A percentile compares a stretch with the other conserved stretches of the same genome.
Conservation (phyloP, 2,888 invertebrate genomes). For the Drosophila quinaria region DNA sequence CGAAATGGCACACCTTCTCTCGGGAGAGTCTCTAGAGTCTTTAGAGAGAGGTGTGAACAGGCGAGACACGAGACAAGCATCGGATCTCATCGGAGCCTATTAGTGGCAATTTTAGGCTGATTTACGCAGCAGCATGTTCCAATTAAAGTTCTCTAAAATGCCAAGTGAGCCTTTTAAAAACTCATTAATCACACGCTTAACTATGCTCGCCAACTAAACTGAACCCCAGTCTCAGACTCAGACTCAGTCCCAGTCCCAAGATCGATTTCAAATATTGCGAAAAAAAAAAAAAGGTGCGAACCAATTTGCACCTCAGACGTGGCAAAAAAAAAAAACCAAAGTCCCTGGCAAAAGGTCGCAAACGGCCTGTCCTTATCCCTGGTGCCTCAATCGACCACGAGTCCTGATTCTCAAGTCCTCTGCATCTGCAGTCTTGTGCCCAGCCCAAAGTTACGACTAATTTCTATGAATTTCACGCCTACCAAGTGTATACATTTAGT, state of each 20-base stretch:
- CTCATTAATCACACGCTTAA: slow-evolving; percentile 85
- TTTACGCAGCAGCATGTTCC: slow-evolving; percentile 83
- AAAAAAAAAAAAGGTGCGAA: slow-evolving; percentile 75
- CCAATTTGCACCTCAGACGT: slow-evolving; percentile 81
- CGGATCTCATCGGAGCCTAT: slow-evolving; percentile 62
- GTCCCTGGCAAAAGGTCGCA: slow-evolving; percentile 2
- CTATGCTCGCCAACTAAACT: slow-evolving; percentile 61
- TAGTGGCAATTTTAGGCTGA: slow-evolving; percentile 84
- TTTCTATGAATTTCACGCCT: slow-evolving; percentile 81
- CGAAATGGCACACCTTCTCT: background rate
- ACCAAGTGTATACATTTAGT: background rate
- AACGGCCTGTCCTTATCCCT: background rate
- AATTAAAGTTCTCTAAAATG: slow-evolving; percentile 81
- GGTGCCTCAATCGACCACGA: slow-evolving; percentile 37
- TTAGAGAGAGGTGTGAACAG: slow-evolving; percentile 57
- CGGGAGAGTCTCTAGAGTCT: background rate
- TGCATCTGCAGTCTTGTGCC: background rate
- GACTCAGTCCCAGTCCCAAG: slow-evolving; percentile 54
- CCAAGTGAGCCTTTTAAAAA: slow-evolving; percentile 84
- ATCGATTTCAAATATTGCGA: slow-evolving; percentile 81
- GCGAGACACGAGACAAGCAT: slow-evolving; percentile 42
- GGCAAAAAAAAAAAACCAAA: slow-evolving; percentile 45
- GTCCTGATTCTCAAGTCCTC: slow-evolving; percentile 24
- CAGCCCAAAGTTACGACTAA: slow-evolving; percentile 30
- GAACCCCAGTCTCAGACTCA: slow-evolving; percentile 24